phyloP scores from a whole-genome alignment of 2,113 vertebrate species.

The Ciconia maguari region DNA sequence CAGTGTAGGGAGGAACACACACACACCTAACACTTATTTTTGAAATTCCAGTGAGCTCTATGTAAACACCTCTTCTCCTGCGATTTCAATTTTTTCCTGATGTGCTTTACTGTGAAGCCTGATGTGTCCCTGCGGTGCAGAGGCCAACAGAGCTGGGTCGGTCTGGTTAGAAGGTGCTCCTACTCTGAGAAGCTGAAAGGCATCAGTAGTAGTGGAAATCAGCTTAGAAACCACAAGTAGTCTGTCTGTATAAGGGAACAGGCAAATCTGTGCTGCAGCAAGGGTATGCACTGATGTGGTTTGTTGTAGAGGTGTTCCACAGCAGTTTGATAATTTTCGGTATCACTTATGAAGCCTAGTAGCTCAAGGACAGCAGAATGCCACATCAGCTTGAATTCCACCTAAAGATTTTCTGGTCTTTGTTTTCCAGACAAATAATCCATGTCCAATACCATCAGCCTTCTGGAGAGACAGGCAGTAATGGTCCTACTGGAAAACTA shows the following conservation, averaged over 20 bases:
- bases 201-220: background rate
- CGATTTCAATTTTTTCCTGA: background rate
- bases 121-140: background rate
- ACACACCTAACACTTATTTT: background rate
- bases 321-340: background rate
- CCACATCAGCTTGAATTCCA: background rate
- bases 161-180: background rate
- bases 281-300: background rate
- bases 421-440: background rate
- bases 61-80: background rate
- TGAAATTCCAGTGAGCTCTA: background rate
- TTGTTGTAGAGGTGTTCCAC: background rate
- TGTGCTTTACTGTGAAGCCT: background rate
- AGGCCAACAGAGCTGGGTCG: background rate
- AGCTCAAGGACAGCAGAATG: background rate
- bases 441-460: background rate
- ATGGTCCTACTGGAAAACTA: background rate
- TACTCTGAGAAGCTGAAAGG: background rate
- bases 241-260: background rate
- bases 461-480: background rate
- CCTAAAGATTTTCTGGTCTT: background rate
- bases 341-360: background rate
- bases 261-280: background rate
- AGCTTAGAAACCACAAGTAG: background rate
- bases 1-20: background rate